These are phyloP conservation scores for Hydroisotoma schaefferi DNA, from an alignment of 2,888 invertebrate species.

Conservation along the genomic window DNA sequence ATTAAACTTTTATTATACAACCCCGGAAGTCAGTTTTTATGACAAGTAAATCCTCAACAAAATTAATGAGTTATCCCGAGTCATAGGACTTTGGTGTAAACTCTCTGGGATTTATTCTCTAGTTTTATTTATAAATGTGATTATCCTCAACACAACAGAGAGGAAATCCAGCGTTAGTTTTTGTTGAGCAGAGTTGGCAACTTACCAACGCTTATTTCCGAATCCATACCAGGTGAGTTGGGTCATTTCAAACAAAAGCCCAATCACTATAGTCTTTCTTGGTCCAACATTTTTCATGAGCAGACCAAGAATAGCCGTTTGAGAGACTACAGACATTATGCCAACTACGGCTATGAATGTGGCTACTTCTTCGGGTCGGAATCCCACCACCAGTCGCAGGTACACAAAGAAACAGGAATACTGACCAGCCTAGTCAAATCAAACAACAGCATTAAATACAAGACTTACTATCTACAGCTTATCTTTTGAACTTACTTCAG, in stretches of 20 bases:
- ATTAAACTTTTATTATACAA: neutral
- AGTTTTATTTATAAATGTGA: no score
- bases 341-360: conserved; percentile 79
- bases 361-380: conserved; percentile 90
- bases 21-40: no score
- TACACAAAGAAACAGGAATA: conserved; percentile 99
- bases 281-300: conserved; percentile 83
- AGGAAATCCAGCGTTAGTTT: no score
- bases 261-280: conserved; percentile 96
- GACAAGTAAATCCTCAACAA: no score
- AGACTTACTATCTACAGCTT: conserved; percentile 44
- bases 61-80: no score
- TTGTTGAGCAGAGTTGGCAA: no score
- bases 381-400: conserved; percentile 92
- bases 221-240: conserved; percentile 98
- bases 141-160: no score
- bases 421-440: conserved; percentile 68
- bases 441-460: neutral
- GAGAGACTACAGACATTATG: conserved; percentile 80
- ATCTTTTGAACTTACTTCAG: conserved; percentile 65
- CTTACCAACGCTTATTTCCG: conserved; percentile 86
- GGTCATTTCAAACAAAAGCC: conserved; percentile 91
- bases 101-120: no score
- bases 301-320: conserved; percentile 70
- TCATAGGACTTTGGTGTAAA: no score